Evolutionary conservation across 2,113 vertebrate species (phyloP).

Genomic region (Upupa epops): DNA sequence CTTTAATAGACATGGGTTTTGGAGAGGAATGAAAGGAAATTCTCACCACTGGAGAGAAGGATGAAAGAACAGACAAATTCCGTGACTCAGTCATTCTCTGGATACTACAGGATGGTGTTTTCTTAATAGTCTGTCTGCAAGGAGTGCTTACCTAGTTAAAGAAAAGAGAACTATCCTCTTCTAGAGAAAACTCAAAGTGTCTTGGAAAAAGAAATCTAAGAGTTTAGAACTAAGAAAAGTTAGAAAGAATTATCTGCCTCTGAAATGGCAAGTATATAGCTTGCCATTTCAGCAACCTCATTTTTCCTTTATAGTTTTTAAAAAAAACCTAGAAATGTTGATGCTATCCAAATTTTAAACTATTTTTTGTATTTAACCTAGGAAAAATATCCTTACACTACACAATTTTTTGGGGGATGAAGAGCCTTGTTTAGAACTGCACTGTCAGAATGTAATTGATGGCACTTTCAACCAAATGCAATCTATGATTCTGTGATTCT

Average conservation of each 20-base stretch:
- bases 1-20: too few species aligned
- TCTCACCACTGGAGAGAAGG: too few species aligned
- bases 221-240: neutral
- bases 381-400: slow-evolving; percentile 44
- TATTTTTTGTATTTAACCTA: slow-evolving; percentile 33
- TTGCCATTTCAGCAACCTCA: neutral
- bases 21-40: too few species aligned
- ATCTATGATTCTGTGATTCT: neutral
- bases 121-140: neutral
- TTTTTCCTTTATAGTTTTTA: neutral
- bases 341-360: slow-evolving; percentile 40
- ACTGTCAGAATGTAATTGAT: neutral
- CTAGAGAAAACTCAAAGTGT: neutral
- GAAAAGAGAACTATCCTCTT: neutral
- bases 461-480: too few species aligned
- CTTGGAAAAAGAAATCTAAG: neutral
- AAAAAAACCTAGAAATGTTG: neutral
- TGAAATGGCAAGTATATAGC: neutral
- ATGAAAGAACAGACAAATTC: neutral
- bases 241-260: neutral
- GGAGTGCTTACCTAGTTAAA: neutral
- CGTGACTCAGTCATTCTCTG: neutral
- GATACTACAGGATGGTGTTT: neutral
- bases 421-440: neutral
- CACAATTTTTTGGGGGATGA: slow-evolving; percentile 31